Conservation (phyloP, 2,797 vertebrate species). For the Macrochelys suwanniensis region DNA sequence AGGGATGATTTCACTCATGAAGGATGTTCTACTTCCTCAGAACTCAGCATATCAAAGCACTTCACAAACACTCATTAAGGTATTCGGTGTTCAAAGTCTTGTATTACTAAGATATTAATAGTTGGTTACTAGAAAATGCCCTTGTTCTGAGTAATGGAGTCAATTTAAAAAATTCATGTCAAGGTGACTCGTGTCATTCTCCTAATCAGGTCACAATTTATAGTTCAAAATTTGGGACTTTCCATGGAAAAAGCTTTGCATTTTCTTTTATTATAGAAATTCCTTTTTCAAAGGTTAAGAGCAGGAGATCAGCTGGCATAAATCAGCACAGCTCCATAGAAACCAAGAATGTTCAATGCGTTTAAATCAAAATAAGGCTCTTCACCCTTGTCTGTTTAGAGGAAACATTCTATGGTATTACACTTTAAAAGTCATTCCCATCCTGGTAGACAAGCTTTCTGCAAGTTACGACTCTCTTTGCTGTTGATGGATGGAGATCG, state of each 20-base stretch:
- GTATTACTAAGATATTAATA: neutral
- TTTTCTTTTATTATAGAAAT: neutral
- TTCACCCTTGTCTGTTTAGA: neutral
- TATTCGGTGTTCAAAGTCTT: neutral
- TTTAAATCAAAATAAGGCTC: neutral
- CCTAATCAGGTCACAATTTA: neutral
- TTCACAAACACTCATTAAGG: conserved; percentile 44
- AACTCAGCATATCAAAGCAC: conserved; percentile 49
- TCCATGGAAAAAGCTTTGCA: neutral
- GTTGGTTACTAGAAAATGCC: neutral
- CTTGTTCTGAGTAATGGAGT: neutral
- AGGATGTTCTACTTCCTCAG: neutral
- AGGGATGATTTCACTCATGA: neutral
- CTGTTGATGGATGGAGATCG: neutral
- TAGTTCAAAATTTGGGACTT: neutral
- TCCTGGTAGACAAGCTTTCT: neutral
- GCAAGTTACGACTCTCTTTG: neutral
- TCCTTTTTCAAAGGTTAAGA: neutral
- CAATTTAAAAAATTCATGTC: neutral
- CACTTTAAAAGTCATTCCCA: neutral
- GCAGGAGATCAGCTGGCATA: neutral
- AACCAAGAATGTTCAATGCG: neutral
- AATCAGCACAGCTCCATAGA: neutral
- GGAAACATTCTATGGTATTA: neutral
- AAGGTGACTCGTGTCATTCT: neutral